Percentiles rank a stretch among this genome's conserved stretches.
phyloP scores from a whole-genome alignment of 2,797 vertebrate genomes.

The Enteromius mattozi region DNA sequence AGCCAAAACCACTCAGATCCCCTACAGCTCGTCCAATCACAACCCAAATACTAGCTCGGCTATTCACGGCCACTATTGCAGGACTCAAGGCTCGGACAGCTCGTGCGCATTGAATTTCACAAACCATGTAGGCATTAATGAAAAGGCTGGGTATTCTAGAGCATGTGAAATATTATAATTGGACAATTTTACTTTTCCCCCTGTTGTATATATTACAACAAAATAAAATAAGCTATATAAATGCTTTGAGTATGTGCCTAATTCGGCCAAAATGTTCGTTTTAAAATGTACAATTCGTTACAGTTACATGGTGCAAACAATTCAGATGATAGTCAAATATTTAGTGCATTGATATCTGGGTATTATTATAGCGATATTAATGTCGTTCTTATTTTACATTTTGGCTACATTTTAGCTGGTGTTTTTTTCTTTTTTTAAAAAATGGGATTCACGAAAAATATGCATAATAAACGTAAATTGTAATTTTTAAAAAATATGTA shows the following conservation, averaged over 20 bases:
- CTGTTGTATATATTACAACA: not conserved
- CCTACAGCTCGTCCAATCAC: not conserved
- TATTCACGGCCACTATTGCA: not conserved
- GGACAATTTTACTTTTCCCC: not conserved
- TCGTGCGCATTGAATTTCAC: not conserved
- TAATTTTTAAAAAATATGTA: not conserved
- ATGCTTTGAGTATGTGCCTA: not conserved
- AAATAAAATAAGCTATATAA: not conserved
- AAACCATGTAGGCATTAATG: not conserved
- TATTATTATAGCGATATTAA: not conserved
- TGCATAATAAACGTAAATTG: not conserved
- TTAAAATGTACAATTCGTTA: not conserved
- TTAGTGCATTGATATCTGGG: not conserved
- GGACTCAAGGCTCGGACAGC: not conserved
- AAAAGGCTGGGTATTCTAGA: not conserved
- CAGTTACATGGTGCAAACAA: not conserved
- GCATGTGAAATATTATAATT: not conserved
- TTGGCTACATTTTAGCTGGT: not conserved
- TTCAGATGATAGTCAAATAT: not conserved
- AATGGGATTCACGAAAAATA: not conserved
- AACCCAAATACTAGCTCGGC: not conserved
- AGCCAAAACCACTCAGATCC: conserved; percentile 4
- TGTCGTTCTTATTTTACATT: not conserved
- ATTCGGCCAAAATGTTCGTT: not conserved
- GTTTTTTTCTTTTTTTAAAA: not conserved